phyloP scores from a whole-genome alignment of 2,797 vertebrate genomes.

The Acanthornis magna region DNA sequence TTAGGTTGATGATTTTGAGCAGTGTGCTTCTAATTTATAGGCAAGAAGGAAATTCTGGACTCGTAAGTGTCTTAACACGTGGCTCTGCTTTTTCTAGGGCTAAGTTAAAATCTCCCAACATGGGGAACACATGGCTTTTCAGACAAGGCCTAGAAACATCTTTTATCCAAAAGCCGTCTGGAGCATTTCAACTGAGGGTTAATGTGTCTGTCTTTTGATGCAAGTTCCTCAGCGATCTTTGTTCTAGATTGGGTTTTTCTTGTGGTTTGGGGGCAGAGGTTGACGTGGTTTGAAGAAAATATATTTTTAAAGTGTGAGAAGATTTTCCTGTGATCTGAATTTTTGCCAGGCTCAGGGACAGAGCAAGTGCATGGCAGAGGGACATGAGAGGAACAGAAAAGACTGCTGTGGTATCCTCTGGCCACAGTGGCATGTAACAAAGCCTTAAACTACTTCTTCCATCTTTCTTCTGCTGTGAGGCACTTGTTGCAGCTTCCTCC shows the following conservation, averaged over 20 bases:
- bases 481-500: background rate
- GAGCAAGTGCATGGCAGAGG: background rate
- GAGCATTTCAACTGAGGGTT: background rate
- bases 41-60: background rate
- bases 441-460: background rate
- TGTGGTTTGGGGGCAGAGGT: background rate
- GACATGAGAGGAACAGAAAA: background rate
- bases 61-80: background rate
- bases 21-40: background rate
- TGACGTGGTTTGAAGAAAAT: background rate
- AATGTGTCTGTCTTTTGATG: background rate
- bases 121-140: background rate
- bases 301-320: background rate
- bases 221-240: background rate
- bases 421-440: background rate
- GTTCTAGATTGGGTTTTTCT: background rate
- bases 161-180: background rate
- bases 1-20: background rate
- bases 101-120: background rate
- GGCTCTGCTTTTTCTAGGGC: background rate
- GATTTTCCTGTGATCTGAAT: background rate
- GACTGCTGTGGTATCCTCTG: background rate
- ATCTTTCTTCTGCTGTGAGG: background rate
- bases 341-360: background rate
- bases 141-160: background rate